These are phyloP conservation scores for Drosophila micromelanica DNA, from an alignment of 1,140 invertebrate species.

Conservation along the genomic window DNA sequence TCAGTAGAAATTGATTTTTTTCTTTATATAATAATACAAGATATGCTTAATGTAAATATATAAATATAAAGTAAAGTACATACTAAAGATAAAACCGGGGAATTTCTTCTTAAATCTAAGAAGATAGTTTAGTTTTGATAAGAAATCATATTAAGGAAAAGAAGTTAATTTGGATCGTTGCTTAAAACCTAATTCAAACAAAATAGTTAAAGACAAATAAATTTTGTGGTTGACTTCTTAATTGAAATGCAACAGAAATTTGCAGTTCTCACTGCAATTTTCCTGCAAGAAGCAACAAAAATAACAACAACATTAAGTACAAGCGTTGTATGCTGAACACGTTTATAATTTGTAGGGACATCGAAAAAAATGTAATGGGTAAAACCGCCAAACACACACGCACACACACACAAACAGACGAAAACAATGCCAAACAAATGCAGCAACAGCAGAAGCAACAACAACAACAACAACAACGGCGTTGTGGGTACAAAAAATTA, in stretches of 20 bases:
- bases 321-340: slow-evolving; percentile 28
- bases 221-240: neutral
- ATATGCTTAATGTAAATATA: no score
- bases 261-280: neutral
- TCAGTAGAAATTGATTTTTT: no score
- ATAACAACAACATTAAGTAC: slow-evolving; percentile 4
- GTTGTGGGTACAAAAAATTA: slow-evolving; percentile 76
- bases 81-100: no score
- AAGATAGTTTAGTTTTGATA: no score
- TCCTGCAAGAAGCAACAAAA: neutral
- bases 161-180: no score
- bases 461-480: slow-evolving; percentile 41
- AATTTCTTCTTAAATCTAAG: no score
- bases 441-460: slow-evolving; percentile 42
- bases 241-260: neutral
- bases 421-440: slow-evolving; percentile 66
- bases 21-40: no score
- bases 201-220: neutral
- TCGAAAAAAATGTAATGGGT: slow-evolving; percentile 47
- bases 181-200: no score
- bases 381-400: slow-evolving; percentile 76
- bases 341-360: slow-evolving; percentile 44
- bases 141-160: no score
- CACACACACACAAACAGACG: slow-evolving; percentile 34
- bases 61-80: no score